Percentiles rank a stretch among this genome's conserved stretches.
These are phyloP conservation scores for Eolophus roseicapilla DNA, from an alignment of 2,113 vertebrate genomes.

Conservation along the genomic window DNA sequence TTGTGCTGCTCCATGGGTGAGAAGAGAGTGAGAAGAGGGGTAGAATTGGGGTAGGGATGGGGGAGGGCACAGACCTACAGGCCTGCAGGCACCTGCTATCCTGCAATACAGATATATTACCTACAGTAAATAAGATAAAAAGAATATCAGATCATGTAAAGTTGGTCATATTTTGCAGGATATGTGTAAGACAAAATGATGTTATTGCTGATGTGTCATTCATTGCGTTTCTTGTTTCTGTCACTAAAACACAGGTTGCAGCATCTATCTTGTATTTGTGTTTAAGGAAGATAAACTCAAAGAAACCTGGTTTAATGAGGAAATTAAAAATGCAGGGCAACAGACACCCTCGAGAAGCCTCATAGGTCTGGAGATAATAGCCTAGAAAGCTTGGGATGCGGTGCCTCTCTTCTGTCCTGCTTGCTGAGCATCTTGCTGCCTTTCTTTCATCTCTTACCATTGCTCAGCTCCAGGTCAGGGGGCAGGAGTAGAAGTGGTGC, in stretches of 20 bases:
- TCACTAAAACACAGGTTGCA: neutral
- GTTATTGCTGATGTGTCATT: neutral
- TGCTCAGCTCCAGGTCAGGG: rapidly evolving
- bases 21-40: neutral
- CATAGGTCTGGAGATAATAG: neutral
- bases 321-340: neutral
- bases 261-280: neutral
- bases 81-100: neutral
- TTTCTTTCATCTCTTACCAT: neutral
- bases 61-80: rapidly evolving
- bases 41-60: neutral
- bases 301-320: neutral
- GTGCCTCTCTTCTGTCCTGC: neutral
- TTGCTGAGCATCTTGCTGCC: neutral
- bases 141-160: neutral
- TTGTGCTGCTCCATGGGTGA: neutral
- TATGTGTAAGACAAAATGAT: rapidly evolving
- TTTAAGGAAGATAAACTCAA: neutral
- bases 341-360: neutral
- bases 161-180: neutral
- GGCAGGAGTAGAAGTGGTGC: neutral
- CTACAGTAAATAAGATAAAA: neutral
- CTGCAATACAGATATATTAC: neutral
- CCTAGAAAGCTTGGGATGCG: neutral
- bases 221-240: neutral